phyloP scores from a whole-genome alignment of 2,113 vertebrate species.

The Corythornis cristatus region DNA sequence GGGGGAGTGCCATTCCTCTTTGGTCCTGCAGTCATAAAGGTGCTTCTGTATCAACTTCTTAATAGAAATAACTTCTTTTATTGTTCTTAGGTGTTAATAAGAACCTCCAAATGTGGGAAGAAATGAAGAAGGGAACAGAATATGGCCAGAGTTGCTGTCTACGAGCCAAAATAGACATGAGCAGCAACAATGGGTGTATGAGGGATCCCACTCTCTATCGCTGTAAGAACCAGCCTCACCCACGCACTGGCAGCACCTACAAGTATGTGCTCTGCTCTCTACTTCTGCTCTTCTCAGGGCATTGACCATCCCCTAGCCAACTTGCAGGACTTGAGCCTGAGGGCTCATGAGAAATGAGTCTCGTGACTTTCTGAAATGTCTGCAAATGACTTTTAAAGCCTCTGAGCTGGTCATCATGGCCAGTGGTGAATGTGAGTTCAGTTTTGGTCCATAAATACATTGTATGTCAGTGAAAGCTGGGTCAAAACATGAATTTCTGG shows the following conservation, averaged over 20 bases:
- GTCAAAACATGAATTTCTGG: background rate
- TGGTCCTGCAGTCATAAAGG: background rate
- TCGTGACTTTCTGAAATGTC: background rate
- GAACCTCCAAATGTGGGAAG: constrained; percentile 94
- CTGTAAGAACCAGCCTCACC: constrained; percentile 93
- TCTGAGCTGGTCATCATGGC: background rate
- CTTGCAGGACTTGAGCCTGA: background rate
- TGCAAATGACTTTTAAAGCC: background rate
- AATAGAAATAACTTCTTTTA: background rate
- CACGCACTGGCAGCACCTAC: constrained; percentile 89
- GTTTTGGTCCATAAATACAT: background rate
- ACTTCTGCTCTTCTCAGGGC: background rate
- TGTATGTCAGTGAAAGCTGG: background rate
- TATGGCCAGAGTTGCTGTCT: constrained; percentile 93
- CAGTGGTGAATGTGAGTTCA: background rate
- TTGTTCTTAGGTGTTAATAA: constrained; percentile 86
- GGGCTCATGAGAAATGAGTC: background rate
- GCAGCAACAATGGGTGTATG: constrained; percentile 96
- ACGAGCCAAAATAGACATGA: constrained; percentile 98
- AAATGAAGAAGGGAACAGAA: constrained; percentile 92
- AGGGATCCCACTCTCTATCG: constrained; percentile 96
- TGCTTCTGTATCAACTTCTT: background rate
- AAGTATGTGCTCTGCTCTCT: constrained; percentile 76
- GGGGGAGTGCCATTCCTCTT: background rate
- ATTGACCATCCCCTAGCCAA: background rate